A percentile compares a stretch with the other conserved stretches of the same genome.
Evolutionary conservation across 1,140 invertebrate species (phyloP).

Genomic region (Drosophila sturtevanti): DNA sequence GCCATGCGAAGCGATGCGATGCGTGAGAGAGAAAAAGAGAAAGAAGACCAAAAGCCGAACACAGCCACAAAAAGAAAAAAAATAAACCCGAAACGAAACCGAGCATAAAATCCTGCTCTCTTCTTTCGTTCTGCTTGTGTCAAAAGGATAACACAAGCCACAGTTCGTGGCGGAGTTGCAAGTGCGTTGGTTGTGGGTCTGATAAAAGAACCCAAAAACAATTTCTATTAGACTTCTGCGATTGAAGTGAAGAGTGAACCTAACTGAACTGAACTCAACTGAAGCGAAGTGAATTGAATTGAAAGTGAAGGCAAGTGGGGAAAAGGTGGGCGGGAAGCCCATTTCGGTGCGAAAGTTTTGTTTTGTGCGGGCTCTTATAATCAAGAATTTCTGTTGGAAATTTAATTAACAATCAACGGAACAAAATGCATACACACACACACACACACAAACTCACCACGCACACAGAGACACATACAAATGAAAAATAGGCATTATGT

Average conservation of each 20-base stretch:
- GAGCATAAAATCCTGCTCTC: constrained; percentile 7
- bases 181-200: constrained; percentile 67
- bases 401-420: constrained; percentile 37
- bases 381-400: constrained; percentile 31
- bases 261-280: constrained; percentile 22
- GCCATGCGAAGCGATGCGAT: constrained; percentile 23
- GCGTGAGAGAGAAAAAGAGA: constrained; percentile 22
- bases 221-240: too few relatives aligned
- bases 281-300: background rate
- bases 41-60: background rate
- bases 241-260: too few relatives aligned
- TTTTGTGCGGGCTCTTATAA: constrained; percentile 28
- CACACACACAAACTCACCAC: too few relatives aligned
- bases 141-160: constrained; percentile 48
- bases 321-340: background rate
- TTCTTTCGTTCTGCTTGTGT: constrained; percentile 23
- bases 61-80: too few relatives aligned
- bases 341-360: constrained; percentile 35
- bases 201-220: background rate
- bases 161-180: constrained; percentile 76
- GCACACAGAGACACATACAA: background rate
- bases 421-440: background rate
- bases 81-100: background rate
- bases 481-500: background rate
- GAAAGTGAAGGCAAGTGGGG: background rate